Percentiles rank a stretch among this genome's conserved stretches.
phyloP scores from a whole-genome alignment of 2,888 invertebrate species.

The Lymantria monacha region DNA sequence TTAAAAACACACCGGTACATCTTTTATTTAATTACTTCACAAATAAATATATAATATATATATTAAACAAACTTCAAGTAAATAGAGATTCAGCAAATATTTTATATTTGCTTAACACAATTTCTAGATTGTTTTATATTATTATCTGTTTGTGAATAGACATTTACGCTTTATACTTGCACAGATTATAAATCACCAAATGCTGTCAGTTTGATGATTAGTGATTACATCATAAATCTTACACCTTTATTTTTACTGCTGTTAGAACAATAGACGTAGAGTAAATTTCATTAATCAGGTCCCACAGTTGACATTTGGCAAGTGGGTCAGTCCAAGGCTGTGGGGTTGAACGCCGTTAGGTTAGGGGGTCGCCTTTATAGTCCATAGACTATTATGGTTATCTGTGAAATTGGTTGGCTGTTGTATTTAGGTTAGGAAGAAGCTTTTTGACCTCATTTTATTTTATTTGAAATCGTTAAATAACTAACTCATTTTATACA shows the following conservation, averaged over 20 bases:
- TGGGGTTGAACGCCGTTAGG: conserved; percentile 47
- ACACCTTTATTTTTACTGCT: conserved; percentile 12
- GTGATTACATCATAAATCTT: conserved; percentile 10
- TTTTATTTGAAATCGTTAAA: conserved; percentile 1
- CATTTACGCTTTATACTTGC: neutral
- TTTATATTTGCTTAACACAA: too few species aligned
- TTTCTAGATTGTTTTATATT: too few species aligned
- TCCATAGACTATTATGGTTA: conserved; percentile 22
- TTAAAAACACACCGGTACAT: too few species aligned
- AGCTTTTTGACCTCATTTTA: conserved; percentile 20
- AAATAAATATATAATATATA: too few species aligned
- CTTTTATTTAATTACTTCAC: too few species aligned
- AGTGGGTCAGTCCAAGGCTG: conserved; percentile 52
- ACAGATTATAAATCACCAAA: neutral
- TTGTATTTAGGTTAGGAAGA: conserved; percentile 13
- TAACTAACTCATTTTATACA: too few species aligned
- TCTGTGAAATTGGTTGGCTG: conserved; percentile 23
- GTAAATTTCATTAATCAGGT: conserved; percentile 34
- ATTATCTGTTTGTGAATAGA: too few species aligned
- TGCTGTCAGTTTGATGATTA: neutral
- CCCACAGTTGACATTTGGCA: conserved; percentile 53
- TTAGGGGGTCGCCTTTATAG: conserved; percentile 58
- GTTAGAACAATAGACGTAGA: conserved; percentile 30
- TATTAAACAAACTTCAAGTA: too few species aligned
- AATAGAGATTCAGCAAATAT: too few species aligned